Percentiles rank a stretch among this genome's conserved stretches.
Evolutionary conservation across 1,140 invertebrate genomes (phyloP).

Genomic region (Halictus rubicundus): DNA sequence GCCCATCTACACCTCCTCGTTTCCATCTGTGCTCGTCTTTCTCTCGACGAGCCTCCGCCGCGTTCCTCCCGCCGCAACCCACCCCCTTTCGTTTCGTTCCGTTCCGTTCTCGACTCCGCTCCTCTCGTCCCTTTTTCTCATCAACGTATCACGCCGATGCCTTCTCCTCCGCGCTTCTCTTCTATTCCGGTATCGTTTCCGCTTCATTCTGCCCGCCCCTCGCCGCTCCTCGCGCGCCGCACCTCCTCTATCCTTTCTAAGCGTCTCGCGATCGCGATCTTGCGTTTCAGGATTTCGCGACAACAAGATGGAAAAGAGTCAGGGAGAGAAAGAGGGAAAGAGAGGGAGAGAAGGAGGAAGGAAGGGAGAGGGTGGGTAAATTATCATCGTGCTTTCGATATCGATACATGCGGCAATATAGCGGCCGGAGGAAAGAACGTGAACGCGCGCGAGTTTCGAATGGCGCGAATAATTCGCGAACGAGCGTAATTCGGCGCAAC

Average conservation of each 20-base stretch:
- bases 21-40: slow-evolving; percentile 51
- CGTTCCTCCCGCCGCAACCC: slow-evolving; percentile 22
- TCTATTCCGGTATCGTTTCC: background rate
- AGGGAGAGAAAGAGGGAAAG: no score
- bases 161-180: slow-evolving; percentile 23
- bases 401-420: no score
- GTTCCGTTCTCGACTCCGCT: background rate
- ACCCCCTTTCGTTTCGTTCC: slow-evolving; percentile 12
- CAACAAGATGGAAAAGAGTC: no score
- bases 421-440: background rate
- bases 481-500: slow-evolving; percentile 25
- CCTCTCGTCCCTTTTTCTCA: slow-evolving; percentile 11
- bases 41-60: slow-evolving; percentile 37
- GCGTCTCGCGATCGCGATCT: no score
- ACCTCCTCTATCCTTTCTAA: no score
- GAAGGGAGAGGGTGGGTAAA: background rate
- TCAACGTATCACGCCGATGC: slow-evolving; percentile 23
- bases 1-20: slow-evolving; percentile 65
- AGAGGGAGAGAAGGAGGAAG: no score
- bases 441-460: slow-evolving; percentile 13
- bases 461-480: slow-evolving; percentile 39
- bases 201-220: background rate
- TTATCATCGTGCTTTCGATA: background rate
- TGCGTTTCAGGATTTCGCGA: no score
- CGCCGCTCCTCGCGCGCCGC: background rate